A percentile compares a stretch with the other conserved stretches of the same genome.
Evolutionary conservation across 2,797 vertebrate genomes (phyloP).

Genomic region (Eupleurogrammus muticus): DNA sequence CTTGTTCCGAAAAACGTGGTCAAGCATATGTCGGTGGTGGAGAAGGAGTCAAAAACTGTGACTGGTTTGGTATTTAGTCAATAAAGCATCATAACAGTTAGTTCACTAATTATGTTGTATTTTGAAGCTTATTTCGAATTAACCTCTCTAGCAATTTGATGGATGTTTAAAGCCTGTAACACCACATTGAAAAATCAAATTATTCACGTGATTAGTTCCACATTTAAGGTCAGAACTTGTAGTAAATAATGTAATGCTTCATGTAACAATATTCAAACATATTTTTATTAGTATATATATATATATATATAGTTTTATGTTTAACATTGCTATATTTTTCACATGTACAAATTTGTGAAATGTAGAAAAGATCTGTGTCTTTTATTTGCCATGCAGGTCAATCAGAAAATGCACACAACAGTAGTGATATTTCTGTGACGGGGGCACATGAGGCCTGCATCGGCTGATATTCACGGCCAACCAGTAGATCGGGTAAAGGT

Average conservation of each 20-base stretch:
- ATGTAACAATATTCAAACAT: neutral
- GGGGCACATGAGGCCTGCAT: too few relatives aligned
- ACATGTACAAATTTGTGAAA: too few relatives aligned
- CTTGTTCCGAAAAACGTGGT: conserved; percentile 51
- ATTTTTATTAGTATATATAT: neutral
- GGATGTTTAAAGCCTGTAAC: neutral
- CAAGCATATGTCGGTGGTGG: conserved; percentile 46
- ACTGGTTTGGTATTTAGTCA: conserved; percentile 20
- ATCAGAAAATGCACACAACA: too few relatives aligned
- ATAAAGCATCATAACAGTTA: conserved; percentile 15
- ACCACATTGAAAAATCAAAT: neutral
- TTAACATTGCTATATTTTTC: neutral
- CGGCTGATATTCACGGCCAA: too few relatives aligned
- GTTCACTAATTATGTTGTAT: conserved; percentile 11
- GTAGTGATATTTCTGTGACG: too few relatives aligned
- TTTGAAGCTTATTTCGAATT: conserved; percentile 10
- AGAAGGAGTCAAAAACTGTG: conserved; percentile 45
- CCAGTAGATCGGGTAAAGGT: too few relatives aligned
- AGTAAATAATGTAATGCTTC: neutral
- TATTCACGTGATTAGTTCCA: neutral
- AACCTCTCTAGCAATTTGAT: neutral
- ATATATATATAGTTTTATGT: neutral
- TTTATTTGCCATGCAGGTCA: too few relatives aligned
- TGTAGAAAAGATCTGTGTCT: too few relatives aligned
- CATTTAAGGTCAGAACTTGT: neutral